Evolutionary conservation across 1,140 invertebrate genomes (phyloP), one percentile per base, ranked within the genome.

Genomic region (Drosophila miranda): DNA sequence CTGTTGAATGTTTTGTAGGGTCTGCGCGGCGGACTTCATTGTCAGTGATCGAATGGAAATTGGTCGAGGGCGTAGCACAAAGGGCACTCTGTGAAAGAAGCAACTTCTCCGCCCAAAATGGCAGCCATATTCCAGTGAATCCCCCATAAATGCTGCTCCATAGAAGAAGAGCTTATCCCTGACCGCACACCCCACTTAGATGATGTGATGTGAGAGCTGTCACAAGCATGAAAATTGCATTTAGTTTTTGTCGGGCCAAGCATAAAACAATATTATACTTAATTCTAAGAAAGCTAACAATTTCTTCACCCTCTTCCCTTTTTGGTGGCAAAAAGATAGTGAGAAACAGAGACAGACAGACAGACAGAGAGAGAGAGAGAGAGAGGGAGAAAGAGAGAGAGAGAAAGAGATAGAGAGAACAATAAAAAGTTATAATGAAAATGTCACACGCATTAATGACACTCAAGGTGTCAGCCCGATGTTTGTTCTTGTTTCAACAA

Each of bases 401-500:
- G 11, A 44, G 19, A 23, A 11, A 16, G n/a, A 34, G 34, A 55
- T 44, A 28, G 52, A 42, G 46, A 61, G 58, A 43, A 84, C 71
- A 69, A 70, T 75, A 58, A 69, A 76, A 66, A 84, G 76, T 73
- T 83, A 83, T 83, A 83, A 84, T 84, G 81, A 83, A 83, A 83
- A 84, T 84, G 80, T 83, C 80, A 83, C 66, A 76, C 78, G 72
- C 80, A 83, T 83, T 83, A 83, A 83, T 83, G 80, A 86, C 80
- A 83, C 80, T 84, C 81, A 83, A 84, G 80, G 80, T 83, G 80
- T 86, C 80, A 83, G 49, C 72, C 62, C 66, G 50, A 50, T 72
- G 77, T 81, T 76, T 76, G 59, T 44, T 38, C 34, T 38, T 57
- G 30, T 50, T 43, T 60, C 70, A 72, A 56, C 60, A 66, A 48